Evolutionary conservation across 2,888 invertebrate genomes (phyloP), one percentile per base, ranked within the genome.

Genomic region (Rhodophaea formosa): DNA sequence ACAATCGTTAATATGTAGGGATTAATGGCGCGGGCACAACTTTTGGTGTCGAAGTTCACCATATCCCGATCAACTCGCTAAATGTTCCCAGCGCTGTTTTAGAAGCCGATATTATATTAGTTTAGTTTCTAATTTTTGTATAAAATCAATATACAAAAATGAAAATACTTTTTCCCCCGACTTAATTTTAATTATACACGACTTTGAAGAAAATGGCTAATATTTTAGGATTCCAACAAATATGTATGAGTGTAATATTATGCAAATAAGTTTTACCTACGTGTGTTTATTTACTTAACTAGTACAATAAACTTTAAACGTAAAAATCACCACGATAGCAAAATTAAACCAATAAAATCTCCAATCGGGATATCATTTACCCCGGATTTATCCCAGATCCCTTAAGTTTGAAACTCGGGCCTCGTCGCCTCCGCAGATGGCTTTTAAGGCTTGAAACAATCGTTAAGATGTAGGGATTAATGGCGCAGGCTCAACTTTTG

Each of bases 381-480:
- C 65, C 62, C 61, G 65, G 67, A 73, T 71, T 71, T 67, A 64
- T 70, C 63, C 62, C 65, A 69, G 75, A 77, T 74, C 75, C 75
- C 68, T 69, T 66, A 65, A 74, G 75, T 75, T 72, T 59, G 59
- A 59, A 72, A 75, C 72, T 77, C 66, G 60, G 59, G 66, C 75
- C 64, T 69, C 67, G 72, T 73, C 75, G 69, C 71, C 69, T 62
- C 81, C 80, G 66, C 83, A 82, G 82, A 83, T 83, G 80, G 80
- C 76, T 79, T 79, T 78, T 77, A 82, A 82, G 75, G 77, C 80
- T 82, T 75, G 77, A 76, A 83, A 82, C 82, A 81, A 82, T 80
- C 80, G 79, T 82, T 83, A 82, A 78, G 76, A 75, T 72, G 68
- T 70, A 61, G 65, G 74, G 79, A 82, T 80, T 82, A 81, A 83